Percentiles rank a stretch among this genome's conserved stretches.
Conservation (phyloP, 2,113 vertebrate genomes). For the Varanus salvator region DNA sequence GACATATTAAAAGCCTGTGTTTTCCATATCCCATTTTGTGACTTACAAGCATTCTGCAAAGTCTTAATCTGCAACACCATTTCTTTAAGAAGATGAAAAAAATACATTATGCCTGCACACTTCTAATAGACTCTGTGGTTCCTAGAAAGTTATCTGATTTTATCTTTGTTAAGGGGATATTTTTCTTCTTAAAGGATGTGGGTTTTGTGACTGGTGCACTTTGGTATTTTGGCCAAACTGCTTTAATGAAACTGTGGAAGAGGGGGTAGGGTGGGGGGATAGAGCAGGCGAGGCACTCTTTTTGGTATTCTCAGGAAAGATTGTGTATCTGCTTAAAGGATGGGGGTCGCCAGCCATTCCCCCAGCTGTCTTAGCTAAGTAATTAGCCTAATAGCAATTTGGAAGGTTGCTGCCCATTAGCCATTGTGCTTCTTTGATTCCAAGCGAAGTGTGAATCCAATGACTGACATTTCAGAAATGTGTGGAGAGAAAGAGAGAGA, state of each 20-base stretch:
- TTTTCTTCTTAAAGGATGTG: neutral
- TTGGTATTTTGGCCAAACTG: neutral
- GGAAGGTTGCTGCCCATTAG: slow-evolving; percentile 9
- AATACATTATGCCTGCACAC: neutral
- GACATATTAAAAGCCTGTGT: neutral
- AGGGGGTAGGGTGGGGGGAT: no score
- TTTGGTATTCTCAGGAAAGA: neutral
- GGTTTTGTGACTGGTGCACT: neutral
- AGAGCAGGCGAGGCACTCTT: neutral
- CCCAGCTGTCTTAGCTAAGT: slow-evolving; percentile 6
- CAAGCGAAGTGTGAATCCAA: slow-evolving; percentile 18
- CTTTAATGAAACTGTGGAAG: neutral
- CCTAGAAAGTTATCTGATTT: neutral
- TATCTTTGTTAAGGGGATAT: neutral
- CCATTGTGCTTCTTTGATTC: slow-evolving; percentile 10
- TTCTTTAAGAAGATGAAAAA: neutral
- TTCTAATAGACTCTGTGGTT: neutral
- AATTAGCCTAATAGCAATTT: slow-evolving; percentile 29
- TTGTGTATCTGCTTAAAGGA: no score
- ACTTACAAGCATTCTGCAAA: neutral
- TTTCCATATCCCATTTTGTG: neutral
- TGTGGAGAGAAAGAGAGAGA: neutral
- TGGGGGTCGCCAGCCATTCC: slow-evolving; percentile 1
- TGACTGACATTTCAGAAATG: slow-evolving; percentile 26
- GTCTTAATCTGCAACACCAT: neutral